Conservation (phyloP, 2,113 vertebrate species). For the Steatornis caripensis region DNA sequence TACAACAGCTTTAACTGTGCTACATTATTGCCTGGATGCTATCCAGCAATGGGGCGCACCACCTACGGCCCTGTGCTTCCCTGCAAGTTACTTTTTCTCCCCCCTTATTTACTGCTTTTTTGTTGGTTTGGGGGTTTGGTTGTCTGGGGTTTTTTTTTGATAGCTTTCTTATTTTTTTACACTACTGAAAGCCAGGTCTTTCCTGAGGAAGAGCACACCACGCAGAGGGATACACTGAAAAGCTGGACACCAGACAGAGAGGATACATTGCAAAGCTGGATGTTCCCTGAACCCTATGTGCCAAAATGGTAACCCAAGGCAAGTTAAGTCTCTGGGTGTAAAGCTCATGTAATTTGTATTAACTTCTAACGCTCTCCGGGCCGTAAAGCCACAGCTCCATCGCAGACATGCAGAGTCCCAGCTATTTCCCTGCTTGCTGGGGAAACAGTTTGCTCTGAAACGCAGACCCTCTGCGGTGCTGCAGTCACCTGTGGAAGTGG, state of each 20-base stretch:
- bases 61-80: not conserved
- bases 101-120: not conserved
- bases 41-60: not conserved
- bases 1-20: not conserved
- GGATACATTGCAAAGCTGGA: slow-evolving; percentile 56
- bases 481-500: not conserved
- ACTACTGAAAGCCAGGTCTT: not conserved
- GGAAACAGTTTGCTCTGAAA: not conserved
- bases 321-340: slow-evolving; percentile 27
- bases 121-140: not conserved
- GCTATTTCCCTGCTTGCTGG: not conserved
- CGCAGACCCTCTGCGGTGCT: not conserved
- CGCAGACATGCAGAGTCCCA: not conserved
- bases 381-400: not conserved
- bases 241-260: not conserved
- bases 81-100: too few species aligned
- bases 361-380: not conserved
- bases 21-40: not conserved
- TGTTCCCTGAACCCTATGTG: not conserved
- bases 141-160: not conserved
- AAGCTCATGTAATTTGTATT: slow-evolving; percentile 46
- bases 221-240: not conserved
- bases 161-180: not conserved
- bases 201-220: not conserved
- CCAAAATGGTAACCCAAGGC: slow-evolving; percentile 59